Base-by-base conservation (phyloP, 2,888 invertebrate genomes). In the Amblyteles armatorius region DNA sequence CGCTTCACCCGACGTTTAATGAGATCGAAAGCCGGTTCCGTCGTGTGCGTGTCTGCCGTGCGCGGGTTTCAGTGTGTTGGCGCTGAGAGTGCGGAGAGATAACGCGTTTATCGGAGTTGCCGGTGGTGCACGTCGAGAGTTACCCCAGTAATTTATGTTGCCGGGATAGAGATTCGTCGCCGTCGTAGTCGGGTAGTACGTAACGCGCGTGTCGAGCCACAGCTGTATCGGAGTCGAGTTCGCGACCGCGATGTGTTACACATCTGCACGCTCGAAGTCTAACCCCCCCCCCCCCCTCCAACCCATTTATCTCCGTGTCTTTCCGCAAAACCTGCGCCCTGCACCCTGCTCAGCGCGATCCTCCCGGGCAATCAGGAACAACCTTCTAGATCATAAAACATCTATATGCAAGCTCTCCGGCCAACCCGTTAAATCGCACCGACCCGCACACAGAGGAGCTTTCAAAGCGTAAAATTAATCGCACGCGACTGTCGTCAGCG, bases 211-310 rank as follows among this genome's bases (percentile, higher is more conserved):
- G 73, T 67, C 72, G 73, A 29, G 72, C 65, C 79, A 65, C 79
- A 80, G 79, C 79, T 80, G 79, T 80, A 80, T 73, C 79, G 67
- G 79, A 80, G 55, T 73, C 57, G 79, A 73, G 79, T 67, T 67
- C 29, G 29, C 72, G 16, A 79, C 55, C 40, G 67, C 79, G 22
- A 65, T 71, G 72, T 73, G 72, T 73, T 67, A 73, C 79, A 80
- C 52, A 44, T 67, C 55, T 52, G 52, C 26, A 16, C 48, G 1
- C 71, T 19, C 36, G 11, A 72, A 36, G 26, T 7, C 2, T 19
- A 55, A 3, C 55, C 29, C 13, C 2, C 13, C 11, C 19, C 7
- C 3, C 22, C 57, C 26, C 19, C 13, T 7, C 3, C 19, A 26
- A 1, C 57, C 57, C 57, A 57, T 57, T 57, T 26, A 57, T 57